A percentile compares a stretch with the other conserved stretches of the same genome.
Conservation (phyloP, 2,797 vertebrate genomes). For the Silurus lanzhouensis region DNA sequence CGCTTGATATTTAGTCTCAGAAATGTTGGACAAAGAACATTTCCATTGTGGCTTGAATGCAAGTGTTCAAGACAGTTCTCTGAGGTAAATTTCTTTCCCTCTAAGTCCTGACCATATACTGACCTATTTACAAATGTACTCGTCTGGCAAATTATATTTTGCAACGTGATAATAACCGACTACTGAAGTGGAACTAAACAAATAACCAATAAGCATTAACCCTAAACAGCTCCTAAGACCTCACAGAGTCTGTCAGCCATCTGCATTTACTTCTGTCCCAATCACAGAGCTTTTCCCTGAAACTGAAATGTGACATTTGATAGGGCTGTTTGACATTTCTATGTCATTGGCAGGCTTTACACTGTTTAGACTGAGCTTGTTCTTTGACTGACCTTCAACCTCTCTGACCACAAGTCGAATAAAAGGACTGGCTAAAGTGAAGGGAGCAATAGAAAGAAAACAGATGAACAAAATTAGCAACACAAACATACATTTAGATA, state of each 20-base stretch:
- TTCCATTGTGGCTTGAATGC: slow-evolving; percentile 27
- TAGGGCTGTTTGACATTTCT: slow-evolving; percentile 48
- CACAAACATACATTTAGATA: slow-evolving; percentile 24
- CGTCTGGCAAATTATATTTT: neutral
- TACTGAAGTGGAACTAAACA: slow-evolving; percentile 33
- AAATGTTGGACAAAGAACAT: slow-evolving; percentile 11
- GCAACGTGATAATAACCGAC: slow-evolving; percentile 24
- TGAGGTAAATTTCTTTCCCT: neutral
- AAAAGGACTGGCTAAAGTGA: slow-evolving; percentile 41
- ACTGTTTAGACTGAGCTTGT: slow-evolving; percentile 58
- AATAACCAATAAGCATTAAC: slow-evolving; percentile 21
- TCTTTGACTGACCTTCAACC: slow-evolving; percentile 66
- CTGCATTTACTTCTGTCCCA: slow-evolving; percentile 40
- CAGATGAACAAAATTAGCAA: slow-evolving; percentile 51
- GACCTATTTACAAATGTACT: neutral
- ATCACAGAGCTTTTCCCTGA: slow-evolving; percentile 32
- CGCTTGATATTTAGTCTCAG: slow-evolving; percentile 27
- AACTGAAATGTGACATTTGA: slow-evolving; percentile 45
- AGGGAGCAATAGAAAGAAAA: slow-evolving; percentile 46
- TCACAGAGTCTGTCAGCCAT: slow-evolving; percentile 25
- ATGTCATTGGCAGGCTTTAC: slow-evolving; percentile 53
- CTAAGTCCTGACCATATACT: neutral
- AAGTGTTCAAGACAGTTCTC: neutral
- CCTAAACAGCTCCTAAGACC: slow-evolving; percentile 20
- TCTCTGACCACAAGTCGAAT: slow-evolving; percentile 34